Evolutionary conservation across 1,140 invertebrate species (phyloP).

Genomic region (Parasteatoda tepidariorum): DNA sequence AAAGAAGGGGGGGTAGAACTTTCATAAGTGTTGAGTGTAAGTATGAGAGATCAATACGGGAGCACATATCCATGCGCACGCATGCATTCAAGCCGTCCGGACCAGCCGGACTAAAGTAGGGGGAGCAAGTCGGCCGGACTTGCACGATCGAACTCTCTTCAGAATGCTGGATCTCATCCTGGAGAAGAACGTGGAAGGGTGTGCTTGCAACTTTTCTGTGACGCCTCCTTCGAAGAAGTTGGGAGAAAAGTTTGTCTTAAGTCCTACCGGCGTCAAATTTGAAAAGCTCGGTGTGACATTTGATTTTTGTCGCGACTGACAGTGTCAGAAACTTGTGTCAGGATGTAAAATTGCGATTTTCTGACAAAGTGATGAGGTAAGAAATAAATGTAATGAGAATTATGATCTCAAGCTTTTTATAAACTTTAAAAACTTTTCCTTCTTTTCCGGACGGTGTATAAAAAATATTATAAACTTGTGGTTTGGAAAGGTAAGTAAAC

Average conservation of each 20-base stretch:
- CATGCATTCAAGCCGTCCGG: conserved; percentile 41
- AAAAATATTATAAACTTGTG: too few species aligned
- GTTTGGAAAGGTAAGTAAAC: too few species aligned
- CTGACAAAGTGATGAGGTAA: too few species aligned
- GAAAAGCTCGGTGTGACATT: neutral
- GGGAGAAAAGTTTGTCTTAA: neutral
- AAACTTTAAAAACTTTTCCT: too few species aligned
- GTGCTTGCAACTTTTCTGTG: neutral
- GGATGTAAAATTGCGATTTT: too few species aligned
- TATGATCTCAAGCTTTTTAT: too few species aligned
- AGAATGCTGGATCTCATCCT: conserved; percentile 20
- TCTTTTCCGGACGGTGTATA: too few species aligned
- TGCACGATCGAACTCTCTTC: conserved; percentile 45
- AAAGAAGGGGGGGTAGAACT: conserved; percentile 47
- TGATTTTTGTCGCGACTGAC: too few species aligned
- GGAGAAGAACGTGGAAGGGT: conserved; percentile 1
- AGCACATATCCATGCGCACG: conserved; percentile 43
- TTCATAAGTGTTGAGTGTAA: conserved; percentile 55
- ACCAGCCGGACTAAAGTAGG: conserved; percentile 30
- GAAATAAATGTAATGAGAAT: too few species aligned
- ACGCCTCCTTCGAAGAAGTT: neutral
- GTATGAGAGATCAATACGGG: conserved; percentile 50
- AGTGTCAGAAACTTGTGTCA: too few species aligned
- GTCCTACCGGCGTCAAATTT: conserved; percentile 25
- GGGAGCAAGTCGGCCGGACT: conserved; percentile 31